Evolutionary conservation across 2,113 vertebrate species (phyloP), one percentile per base, ranked within the genome.

Genomic region (Datnioides undecimradiatus): DNA sequence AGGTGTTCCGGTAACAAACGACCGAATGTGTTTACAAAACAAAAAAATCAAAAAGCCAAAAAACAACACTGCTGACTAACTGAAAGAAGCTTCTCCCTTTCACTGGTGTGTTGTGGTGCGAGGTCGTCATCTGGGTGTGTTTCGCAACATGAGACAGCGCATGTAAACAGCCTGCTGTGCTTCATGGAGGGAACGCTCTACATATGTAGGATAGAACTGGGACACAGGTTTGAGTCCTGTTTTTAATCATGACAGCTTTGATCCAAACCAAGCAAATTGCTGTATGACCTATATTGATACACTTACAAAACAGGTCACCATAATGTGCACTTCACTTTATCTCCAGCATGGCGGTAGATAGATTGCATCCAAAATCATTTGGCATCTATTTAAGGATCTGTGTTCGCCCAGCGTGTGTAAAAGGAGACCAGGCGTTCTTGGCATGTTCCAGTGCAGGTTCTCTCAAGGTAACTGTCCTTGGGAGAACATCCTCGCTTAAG

Each of bases 401-500:
- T 63, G 48, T 88, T 84, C 74, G n/a, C 46, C 29, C 67, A 6
- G 66, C 64, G 13, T 51, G 54, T 70, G 70, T 76, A 60, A 82
- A 64, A 66, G 40, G 80, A 90, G 66, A 52, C 19, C 16, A 1
- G 55, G 3, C 11, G 34, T 55, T 74, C 54, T 71, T 74, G 74
- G 74, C 62, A 21, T 31, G 16, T 70, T 49, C 33, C 49, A 5
- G 34, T 43, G n/a, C 65, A 38, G 67, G 69, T 77, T 59, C 59
- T 49, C 10, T 51, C 21, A 43, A 77, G 76, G 73, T 83, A 73
- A 73, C 66, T 51, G 33, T 59, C 45, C 66, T 59, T 36, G 45
- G 66, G 36, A 79, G 49, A 49, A 67, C 78, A 23, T 69, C 73
- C 64, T 66, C 54, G 5, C 31, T 19, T 36, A 12, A 54, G 19